These are phyloP conservation scores for Leuctra nigra DNA, from an alignment of 2,888 invertebrate species.

Conservation along the genomic window DNA sequence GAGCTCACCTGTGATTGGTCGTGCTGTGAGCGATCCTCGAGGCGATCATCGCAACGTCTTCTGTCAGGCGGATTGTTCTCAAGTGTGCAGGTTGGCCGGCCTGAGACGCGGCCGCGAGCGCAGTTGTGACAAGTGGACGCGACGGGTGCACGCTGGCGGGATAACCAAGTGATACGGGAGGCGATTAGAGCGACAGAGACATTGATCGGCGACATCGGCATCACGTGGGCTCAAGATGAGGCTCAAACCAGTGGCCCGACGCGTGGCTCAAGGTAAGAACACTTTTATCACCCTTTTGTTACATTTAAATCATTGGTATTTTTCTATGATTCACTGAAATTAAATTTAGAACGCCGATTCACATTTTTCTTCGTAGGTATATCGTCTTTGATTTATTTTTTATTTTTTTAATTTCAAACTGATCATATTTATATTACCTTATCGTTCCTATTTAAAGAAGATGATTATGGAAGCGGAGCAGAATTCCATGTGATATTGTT, in stretches of 20 bases:
- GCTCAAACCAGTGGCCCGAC: constrained; percentile 20
- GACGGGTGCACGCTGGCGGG: neutral
- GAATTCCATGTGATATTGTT: too few species aligned
- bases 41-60: constrained; percentile 6
- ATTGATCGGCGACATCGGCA: neutral
- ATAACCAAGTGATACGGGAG: neutral
- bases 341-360: too few species aligned
- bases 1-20: neutral
- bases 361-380: too few species aligned
- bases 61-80: neutral
- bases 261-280: constrained; percentile 22
- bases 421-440: too few species aligned
- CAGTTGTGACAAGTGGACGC: constrained; percentile 8
- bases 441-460: too few species aligned
- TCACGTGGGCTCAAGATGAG: constrained; percentile 10
- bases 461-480: too few species aligned
- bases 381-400: too few species aligned
- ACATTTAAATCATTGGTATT: neutral
- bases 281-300: neutral
- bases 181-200: neutral
- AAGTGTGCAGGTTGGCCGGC: constrained; percentile 2
- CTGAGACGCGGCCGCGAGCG: neutral
- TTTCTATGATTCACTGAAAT: neutral
- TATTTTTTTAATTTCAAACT: too few species aligned
- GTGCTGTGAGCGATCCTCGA: neutral